Conservation (phyloP, 1,140 invertebrate species). For the Eubasilissa regina region DNA sequence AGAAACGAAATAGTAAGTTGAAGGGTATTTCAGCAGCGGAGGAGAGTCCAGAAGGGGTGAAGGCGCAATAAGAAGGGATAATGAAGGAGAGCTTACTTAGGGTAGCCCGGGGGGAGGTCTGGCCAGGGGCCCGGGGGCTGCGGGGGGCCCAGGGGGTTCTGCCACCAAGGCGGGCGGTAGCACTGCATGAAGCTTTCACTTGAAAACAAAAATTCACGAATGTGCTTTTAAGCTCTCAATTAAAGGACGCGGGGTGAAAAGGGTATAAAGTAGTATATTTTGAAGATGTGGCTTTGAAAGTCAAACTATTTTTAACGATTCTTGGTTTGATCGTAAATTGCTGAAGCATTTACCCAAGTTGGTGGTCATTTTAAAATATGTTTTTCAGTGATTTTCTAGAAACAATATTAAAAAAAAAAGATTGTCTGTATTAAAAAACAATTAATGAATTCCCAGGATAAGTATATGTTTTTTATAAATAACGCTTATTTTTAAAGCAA, state of each 20-base stretch:
- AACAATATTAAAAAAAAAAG: too few relatives aligned
- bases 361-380: too few relatives aligned
- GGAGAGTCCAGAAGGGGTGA: conserved; percentile 12
- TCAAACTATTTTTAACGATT: too few relatives aligned
- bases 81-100: conserved; percentile 62
- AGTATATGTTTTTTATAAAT: too few relatives aligned
- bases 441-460: too few relatives aligned
- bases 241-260: conserved; percentile 1
- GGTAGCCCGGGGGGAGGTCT: conserved; percentile 54
- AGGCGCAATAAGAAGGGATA: conserved; percentile 37
- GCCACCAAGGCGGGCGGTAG: conserved; percentile 55
- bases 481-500: too few relatives aligned
- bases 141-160: conserved; percentile 47
- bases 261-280: background rate
- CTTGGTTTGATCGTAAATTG: too few relatives aligned
- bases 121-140: conserved; percentile 51
- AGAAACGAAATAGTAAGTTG: too few relatives aligned
- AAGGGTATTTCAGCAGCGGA: too few relatives aligned
- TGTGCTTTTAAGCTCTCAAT: conserved; percentile 41
- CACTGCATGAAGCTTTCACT: conserved; percentile 61
- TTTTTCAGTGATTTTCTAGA: too few relatives aligned
- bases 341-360: too few relatives aligned
- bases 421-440: too few relatives aligned
- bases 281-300: background rate
- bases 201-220: conserved; percentile 53